phyloP scores from a whole-genome alignment of 2,888 invertebrate species.

The Lepidonotus clava region DNA sequence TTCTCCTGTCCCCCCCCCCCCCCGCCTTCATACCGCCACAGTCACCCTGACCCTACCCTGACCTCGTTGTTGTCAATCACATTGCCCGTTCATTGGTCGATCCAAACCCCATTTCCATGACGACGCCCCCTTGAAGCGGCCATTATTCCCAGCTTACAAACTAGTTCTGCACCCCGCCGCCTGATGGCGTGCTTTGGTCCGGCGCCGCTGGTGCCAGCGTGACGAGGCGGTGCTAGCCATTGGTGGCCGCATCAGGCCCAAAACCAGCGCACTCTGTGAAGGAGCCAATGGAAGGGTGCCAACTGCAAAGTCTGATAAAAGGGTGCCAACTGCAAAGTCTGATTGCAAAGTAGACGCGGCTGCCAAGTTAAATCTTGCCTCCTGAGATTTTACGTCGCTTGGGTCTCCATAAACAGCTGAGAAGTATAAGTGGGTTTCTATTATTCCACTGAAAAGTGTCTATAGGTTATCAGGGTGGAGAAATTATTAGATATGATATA shows the following conservation, averaged over 20 bases:
- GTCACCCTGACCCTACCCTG: too few relatives aligned
- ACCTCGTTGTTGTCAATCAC: too few relatives aligned
- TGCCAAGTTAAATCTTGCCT: neutral
- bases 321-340: neutral
- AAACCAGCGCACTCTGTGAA: neutral
- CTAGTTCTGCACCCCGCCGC: neutral
- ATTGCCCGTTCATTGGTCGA: neutral
- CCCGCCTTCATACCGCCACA: too few relatives aligned
- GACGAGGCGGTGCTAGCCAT: neutral
- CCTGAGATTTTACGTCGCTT: too few relatives aligned
- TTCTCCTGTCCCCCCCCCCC: too few relatives aligned
- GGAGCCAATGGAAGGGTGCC: neutral
- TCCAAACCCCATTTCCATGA: conserved; percentile 20
- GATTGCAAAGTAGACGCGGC: neutral
- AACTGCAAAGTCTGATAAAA: neutral
- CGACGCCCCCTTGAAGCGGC: neutral
- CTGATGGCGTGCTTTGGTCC: neutral
- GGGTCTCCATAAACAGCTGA: too few relatives aligned
- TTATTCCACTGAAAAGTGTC: too few relatives aligned
- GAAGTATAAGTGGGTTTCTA: too few relatives aligned
- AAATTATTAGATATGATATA: too few relatives aligned
- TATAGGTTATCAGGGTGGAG: too few relatives aligned
- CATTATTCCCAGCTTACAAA: neutral
- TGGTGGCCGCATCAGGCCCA: too few relatives aligned
- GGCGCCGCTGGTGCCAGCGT: neutral